Evolutionary conservation across 2,797 vertebrate species (phyloP).

Genomic region (Rhinoraja longicauda): DNA sequence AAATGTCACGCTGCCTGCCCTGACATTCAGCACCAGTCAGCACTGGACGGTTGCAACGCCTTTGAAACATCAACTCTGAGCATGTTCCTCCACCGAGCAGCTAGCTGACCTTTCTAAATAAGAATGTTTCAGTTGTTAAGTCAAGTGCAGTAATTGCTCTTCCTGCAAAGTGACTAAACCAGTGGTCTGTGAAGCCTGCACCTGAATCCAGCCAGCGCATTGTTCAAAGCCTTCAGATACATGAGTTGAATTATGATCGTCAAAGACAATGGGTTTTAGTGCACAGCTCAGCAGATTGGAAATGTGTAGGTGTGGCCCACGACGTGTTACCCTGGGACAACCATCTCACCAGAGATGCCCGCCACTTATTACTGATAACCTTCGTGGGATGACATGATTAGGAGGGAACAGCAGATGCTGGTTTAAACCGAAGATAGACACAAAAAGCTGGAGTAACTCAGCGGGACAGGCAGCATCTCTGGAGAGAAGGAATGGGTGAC

Average conservation of each 20-base stretch:
- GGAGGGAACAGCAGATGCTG: too few species aligned
- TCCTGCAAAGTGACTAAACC: not conserved
- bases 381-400: too few species aligned
- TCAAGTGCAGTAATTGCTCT: conserved; percentile 26
- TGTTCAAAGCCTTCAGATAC: not conserved
- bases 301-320: not conserved
- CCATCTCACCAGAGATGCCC: not conserved
- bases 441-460: too few species aligned
- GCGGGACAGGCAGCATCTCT: too few species aligned
- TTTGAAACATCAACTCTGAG: not conserved
- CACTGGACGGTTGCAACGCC: not conserved
- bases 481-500: too few species aligned
- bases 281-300: not conserved
- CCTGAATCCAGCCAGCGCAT: not conserved
- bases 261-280: not conserved
- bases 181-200: not conserved
- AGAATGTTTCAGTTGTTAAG: not conserved
- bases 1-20: not conserved
- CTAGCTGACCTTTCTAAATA: conserved; percentile 26
- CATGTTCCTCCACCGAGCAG: not conserved
- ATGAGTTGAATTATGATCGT: not conserved
- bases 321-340: not conserved
- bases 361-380: not conserved
- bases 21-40: not conserved
- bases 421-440: too few species aligned